Conservation (phyloP, 1,140 invertebrate genomes). For the Drosophila persimilis region DNA sequence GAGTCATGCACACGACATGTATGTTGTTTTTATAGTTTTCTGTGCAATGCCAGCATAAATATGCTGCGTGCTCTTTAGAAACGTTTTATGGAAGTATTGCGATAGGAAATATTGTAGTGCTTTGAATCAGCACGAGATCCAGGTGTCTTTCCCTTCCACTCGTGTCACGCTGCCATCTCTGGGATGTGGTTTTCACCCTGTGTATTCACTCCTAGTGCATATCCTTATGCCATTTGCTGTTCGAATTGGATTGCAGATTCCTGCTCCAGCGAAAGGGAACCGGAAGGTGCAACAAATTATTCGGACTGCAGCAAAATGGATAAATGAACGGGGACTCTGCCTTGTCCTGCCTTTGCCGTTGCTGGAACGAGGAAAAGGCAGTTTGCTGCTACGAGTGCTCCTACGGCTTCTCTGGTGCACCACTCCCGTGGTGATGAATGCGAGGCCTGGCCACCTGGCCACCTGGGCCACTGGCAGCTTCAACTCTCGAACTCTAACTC, state of each 20-base stretch:
- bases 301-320: conserved; percentile 58
- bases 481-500: conserved; percentile 32
- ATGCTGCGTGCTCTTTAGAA: no score
- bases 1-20: no score
- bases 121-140: no score
- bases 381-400: conserved; percentile 7
- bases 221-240: no score
- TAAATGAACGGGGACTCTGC: conserved; percentile 70
- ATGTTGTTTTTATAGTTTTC: no score
- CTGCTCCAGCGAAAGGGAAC: background rate
- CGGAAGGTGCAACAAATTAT: conserved; percentile 52
- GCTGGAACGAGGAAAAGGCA: conserved; percentile 10
- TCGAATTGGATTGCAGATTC: conserved; percentile 40
- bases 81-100: no score
- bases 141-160: no score
- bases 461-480: conserved; percentile 25
- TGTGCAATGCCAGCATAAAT: no score
- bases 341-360: background rate
- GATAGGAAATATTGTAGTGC: no score
- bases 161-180: no score
- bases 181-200: no score
- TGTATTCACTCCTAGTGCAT: no score
- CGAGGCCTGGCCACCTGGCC: conserved; percentile 34
- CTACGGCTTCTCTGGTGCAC: conserved; percentile 36
- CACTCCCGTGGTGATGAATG: conserved; percentile 64